A percentile compares a stretch with the other conserved stretches of the same genome.
Evolutionary conservation across 2,113 vertebrate species (phyloP).

Genomic region (Romanogobio albipinnatus): DNA sequence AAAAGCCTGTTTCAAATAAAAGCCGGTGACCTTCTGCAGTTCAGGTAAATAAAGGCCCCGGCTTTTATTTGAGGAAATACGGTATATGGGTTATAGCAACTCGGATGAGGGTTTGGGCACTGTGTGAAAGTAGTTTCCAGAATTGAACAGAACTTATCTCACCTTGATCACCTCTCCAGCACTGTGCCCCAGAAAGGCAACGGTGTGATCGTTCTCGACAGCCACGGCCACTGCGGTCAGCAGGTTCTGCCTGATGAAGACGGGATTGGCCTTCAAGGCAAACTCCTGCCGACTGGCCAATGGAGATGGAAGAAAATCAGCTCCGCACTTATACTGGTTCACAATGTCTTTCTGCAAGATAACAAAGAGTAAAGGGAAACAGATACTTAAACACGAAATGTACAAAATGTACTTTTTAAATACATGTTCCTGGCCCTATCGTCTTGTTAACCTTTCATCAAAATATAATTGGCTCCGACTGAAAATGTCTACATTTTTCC

Average conservation of each 20-base stretch:
- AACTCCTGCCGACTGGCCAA: slow-evolving; percentile 82
- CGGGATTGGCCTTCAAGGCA: slow-evolving; percentile 58
- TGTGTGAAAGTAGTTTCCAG: background rate
- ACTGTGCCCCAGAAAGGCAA: slow-evolving; percentile 89
- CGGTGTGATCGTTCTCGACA: slow-evolving; percentile 81
- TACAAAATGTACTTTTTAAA: background rate
- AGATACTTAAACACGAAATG: background rate
- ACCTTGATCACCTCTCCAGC: slow-evolving; percentile 86
- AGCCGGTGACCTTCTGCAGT: no score
- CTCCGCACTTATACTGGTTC: slow-evolving; percentile 81
- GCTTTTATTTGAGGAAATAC: no score
- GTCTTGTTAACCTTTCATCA: background rate
- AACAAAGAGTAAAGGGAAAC: slow-evolving; percentile 6
- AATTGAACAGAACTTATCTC: slow-evolving; percentile 37
- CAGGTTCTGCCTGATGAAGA: slow-evolving; percentile 47
- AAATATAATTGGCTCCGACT: slow-evolving; percentile 10
- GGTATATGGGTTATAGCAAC: background rate
- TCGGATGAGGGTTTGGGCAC: background rate
- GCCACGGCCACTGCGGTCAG: slow-evolving; percentile 86
- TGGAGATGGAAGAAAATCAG: slow-evolving; percentile 90
- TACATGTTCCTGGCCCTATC: background rate
- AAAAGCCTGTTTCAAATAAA: no score
- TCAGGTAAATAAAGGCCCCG: no score
- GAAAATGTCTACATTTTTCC: background rate
- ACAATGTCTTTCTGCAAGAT: slow-evolving; percentile 59